Evolutionary conservation across 2,888 invertebrate genomes (phyloP).

Genomic region (Euphydryas editha): DNA sequence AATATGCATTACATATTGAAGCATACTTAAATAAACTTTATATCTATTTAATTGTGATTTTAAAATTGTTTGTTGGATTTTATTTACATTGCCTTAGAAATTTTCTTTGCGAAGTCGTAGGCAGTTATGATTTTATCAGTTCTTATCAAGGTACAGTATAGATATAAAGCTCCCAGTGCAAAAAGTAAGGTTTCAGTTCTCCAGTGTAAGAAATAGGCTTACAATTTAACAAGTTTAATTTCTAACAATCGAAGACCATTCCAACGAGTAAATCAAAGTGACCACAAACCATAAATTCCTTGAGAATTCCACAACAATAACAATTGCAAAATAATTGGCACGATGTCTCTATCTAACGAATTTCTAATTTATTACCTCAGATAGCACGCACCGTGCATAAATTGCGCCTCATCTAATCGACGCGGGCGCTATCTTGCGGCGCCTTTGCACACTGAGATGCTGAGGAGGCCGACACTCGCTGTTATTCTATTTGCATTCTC

Average conservation of each 20-base stretch:
- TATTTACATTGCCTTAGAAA: too few species aligned
- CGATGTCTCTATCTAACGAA: conserved; percentile 81
- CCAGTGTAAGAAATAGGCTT: too few species aligned
- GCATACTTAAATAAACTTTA: too few species aligned
- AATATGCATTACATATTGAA: too few species aligned
- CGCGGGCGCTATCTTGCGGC: conserved; percentile 76
- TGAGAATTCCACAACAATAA: conserved; percentile 44
- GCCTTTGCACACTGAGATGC: conserved; percentile 76
- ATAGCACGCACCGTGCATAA: conserved; percentile 71
- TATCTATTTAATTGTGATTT: too few species aligned
- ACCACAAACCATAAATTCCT: conserved; percentile 9
- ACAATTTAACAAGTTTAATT: not conserved
- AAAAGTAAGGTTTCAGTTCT: too few species aligned
- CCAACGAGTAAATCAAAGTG: not conserved
- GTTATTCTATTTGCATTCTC: conserved; percentile 68
- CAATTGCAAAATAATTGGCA: conserved; percentile 71
- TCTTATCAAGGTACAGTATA: too few species aligned
- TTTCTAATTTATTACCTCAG: conserved; percentile 81
- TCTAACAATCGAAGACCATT: not conserved
- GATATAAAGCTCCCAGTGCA: too few species aligned
- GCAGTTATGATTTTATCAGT: too few species aligned
- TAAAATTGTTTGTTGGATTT: too few species aligned
- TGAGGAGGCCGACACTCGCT: conserved; percentile 62
- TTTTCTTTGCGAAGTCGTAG: too few species aligned
- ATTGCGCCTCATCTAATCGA: conserved; percentile 78